phyloP scores from a whole-genome alignment of 2,113 vertebrate genomes.

The Furnarius figulus region DNA sequence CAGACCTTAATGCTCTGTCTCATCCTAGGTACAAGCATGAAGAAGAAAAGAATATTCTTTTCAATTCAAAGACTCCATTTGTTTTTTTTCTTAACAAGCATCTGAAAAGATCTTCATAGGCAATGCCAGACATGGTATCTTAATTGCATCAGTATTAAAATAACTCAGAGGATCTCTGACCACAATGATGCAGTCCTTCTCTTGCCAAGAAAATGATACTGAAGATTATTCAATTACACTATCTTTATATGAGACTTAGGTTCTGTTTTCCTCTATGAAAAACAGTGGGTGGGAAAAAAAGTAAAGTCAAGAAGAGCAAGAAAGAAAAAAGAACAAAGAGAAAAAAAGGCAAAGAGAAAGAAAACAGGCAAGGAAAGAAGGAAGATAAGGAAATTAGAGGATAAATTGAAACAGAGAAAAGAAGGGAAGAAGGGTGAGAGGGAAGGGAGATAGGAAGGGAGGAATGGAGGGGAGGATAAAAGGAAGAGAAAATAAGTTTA shows the following conservation, averaged over 20 bases:
- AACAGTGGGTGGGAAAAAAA: not conserved
- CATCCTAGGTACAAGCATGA: not conserved
- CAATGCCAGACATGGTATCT: not conserved
- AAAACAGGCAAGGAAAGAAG: not conserved
- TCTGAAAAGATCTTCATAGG: not conserved
- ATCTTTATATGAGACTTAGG: not conserved
- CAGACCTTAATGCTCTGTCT: not conserved
- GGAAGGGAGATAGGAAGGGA: not conserved
- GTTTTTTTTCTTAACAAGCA: not conserved
- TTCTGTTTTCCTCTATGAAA: not conserved
- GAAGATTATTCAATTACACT: not conserved
- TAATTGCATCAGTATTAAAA: not conserved
- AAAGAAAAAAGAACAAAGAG: not conserved
- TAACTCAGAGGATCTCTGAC: not conserved
- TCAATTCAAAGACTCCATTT: not conserved
- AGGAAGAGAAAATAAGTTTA: not conserved
- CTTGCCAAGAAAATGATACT: not conserved
- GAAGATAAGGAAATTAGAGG: not conserved
- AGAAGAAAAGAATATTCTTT: not conserved
- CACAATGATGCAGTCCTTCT: not conserved
- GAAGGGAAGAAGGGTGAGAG: not conserved
- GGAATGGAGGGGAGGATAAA: rapidly evolving
- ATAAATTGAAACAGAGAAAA: not conserved
- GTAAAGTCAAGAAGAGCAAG: not conserved
- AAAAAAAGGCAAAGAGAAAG: not conserved